These are phyloP conservation scores for Vulpes lagopus DNA, from an alignment of 2,113 vertebrate species.

Conservation along the genomic window DNA sequence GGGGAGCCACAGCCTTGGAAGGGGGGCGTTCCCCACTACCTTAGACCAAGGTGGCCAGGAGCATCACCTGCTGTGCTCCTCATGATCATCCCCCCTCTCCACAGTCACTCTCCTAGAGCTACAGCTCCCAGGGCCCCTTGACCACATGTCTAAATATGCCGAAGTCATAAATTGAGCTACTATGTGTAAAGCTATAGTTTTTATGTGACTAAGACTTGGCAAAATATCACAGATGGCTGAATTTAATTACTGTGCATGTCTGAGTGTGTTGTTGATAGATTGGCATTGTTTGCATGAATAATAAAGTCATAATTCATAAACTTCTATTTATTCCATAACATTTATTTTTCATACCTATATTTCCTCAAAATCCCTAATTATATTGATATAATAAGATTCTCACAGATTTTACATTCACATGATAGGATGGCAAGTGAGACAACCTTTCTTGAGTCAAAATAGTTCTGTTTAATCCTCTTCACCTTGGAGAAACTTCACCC, in stretches of 20 bases:
- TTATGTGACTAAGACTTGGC: constrained; percentile 27
- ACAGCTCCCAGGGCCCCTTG: not conserved
- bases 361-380: constrained; percentile 28
- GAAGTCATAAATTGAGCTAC: not conserved
- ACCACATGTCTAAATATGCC: not conserved
- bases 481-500: not conserved
- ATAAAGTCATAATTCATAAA: constrained; percentile 25
- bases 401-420: not conserved
- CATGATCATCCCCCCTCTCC: no score
- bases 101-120: not conserved
- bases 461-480: not conserved
- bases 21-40: no score
- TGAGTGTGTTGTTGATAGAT: not conserved
- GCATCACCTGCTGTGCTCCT: not conserved
- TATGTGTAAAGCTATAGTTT: not conserved
- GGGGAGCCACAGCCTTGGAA: accelerated
- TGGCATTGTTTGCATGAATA: not conserved
- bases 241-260: not conserved
- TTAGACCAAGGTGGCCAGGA: not conserved
- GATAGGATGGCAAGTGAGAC: not conserved
- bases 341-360: not conserved
- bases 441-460: not conserved
- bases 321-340: not conserved
- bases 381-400: not conserved
- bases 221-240: not conserved